These are phyloP conservation scores for Dermolepida albohirtum DNA, from an alignment of 2,888 invertebrate genomes.

Conservation along the genomic window DNA sequence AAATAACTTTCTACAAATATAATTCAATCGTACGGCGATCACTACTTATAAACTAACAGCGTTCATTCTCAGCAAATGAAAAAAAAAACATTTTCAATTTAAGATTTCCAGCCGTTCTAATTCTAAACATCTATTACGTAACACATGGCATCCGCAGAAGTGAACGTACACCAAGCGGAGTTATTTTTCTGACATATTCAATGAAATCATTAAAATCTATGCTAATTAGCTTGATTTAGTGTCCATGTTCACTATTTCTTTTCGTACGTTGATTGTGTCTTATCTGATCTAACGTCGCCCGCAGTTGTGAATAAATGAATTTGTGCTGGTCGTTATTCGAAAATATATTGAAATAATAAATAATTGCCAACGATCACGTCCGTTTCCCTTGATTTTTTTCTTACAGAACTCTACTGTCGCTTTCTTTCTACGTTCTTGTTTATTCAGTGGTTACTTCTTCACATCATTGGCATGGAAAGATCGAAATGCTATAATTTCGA, in stretches of 20 bases:
- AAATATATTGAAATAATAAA: constrained; percentile 35
- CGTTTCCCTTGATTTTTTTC: constrained; percentile 13
- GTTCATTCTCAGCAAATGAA: not conserved
- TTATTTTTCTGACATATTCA: constrained; percentile 31
- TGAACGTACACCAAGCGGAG: constrained; percentile 11
- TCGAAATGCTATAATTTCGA: not conserved
- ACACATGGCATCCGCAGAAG: constrained; percentile 10
- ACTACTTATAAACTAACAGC: not conserved
- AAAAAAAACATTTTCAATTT: constrained; percentile 12
- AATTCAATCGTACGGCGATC: not conserved
- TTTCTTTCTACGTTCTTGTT: not conserved
- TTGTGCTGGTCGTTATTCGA: constrained; percentile 33
- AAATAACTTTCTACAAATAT: no score
- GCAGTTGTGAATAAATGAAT: constrained; percentile 37
- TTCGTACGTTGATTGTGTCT: constrained; percentile 30
- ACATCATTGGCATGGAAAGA: not conserved
- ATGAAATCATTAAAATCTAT: constrained; percentile 37
- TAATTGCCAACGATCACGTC: constrained; percentile 23
- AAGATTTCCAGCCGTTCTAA: constrained; percentile 2
- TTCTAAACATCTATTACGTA: constrained; percentile 20
- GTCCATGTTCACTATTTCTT: constrained; percentile 31
- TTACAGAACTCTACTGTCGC: constrained; percentile 1
- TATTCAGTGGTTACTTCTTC: constrained; percentile 1
- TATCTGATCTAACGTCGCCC: constrained; percentile 39
- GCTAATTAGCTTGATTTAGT: constrained; percentile 39